Conservation (phyloP, 2,797 vertebrate species). For the Tolypeutes matacus region DNA sequence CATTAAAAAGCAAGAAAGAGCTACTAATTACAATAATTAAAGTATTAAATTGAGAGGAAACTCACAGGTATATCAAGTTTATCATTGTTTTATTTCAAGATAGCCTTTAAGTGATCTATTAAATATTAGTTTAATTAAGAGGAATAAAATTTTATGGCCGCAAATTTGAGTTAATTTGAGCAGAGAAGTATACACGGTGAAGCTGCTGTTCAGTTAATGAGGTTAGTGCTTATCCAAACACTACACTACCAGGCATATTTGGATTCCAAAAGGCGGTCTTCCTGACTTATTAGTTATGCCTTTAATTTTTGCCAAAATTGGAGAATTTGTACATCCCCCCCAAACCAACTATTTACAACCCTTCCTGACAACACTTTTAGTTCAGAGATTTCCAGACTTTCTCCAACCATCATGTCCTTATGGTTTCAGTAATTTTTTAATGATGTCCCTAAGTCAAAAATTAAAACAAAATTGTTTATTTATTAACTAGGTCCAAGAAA, state of each 20-base stretch:
- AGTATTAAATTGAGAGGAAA: slow-evolving; percentile 52
- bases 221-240: neutral
- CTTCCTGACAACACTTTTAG: neutral
- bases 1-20: neutral
- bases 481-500: neutral
- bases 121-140: slow-evolving; percentile 62
- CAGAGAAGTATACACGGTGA: neutral
- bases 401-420: neutral
- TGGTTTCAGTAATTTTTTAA: neutral
- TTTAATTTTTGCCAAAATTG: neutral
- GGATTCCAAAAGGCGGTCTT: neutral
- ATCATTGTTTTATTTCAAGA: slow-evolving; percentile 57
- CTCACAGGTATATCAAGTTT: neutral
- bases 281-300: neutral
- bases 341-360: neutral
- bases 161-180: slow-evolving; percentile 37
- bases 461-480: neutral
- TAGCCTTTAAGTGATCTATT: neutral
- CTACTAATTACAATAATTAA: slow-evolving; percentile 52
- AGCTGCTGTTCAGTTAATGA: neutral
- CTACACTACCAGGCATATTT: neutral
- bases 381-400: neutral
- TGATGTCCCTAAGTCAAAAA: neutral
- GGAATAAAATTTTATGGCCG: slow-evolving; percentile 47
- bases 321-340: neutral